Evolutionary conservation across 2,888 invertebrate genomes (phyloP).

Genomic region (Clitarchus hookeri): DNA sequence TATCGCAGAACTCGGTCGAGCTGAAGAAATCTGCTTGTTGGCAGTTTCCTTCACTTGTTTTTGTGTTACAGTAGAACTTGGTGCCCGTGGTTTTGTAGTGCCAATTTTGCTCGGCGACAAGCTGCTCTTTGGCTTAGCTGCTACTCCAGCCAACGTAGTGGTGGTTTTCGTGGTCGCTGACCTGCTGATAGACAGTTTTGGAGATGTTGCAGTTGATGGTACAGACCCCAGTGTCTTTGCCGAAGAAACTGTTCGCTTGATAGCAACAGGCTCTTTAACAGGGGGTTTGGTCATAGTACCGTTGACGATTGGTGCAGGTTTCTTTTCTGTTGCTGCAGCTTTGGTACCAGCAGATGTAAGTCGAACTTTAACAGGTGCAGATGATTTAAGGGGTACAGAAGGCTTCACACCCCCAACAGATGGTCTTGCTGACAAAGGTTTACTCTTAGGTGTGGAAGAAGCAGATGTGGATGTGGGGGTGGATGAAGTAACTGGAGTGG

Average conservation of each 20-base stretch:
- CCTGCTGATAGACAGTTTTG: conserved; percentile 30
- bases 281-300: conserved; percentile 22
- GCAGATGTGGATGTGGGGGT: conserved; percentile 37
- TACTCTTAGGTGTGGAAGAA: conserved; percentile 41
- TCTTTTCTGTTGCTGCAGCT: conserved; percentile 35
- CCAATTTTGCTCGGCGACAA: conserved; percentile 29
- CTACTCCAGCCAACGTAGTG: not conserved
- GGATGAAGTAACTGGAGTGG: conserved; percentile 41
- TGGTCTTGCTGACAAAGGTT: conserved; percentile 42
- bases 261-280: not conserved
- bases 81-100: conserved; percentile 40
- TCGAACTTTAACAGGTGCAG: conserved; percentile 39
- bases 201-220: conserved; percentile 22
- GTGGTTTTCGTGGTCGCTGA: conserved; percentile 27
- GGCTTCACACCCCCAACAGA: not conserved
- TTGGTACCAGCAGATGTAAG: conserved; percentile 40
- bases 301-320: conserved; percentile 42
- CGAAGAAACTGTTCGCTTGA: not conserved
- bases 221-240: conserved; percentile 22
- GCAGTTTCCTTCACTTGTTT: conserved; percentile 72
- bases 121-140: not conserved
- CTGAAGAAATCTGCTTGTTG: conserved; percentile 68
- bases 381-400: not conserved
- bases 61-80: conserved; percentile 50
- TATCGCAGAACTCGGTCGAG: conserved; percentile 54